These are phyloP conservation scores for Cyclina sinensis DNA, from an alignment of 1,140 invertebrate species.

Conservation along the genomic window DNA sequence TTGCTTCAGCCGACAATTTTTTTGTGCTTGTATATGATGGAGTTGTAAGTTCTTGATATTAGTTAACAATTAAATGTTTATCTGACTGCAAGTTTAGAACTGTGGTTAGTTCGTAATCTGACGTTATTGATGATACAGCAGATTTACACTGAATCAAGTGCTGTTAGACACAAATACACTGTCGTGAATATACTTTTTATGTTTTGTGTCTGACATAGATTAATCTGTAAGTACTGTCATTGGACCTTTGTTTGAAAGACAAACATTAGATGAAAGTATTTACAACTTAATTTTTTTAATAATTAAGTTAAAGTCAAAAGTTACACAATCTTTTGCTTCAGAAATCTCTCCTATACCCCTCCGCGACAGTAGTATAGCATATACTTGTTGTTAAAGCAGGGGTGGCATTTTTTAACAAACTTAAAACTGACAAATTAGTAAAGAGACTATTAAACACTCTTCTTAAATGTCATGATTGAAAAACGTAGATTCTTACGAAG, in stretches of 20 bases:
- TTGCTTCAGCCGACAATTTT: not conserved
- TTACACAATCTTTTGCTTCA: constrained; percentile 16
- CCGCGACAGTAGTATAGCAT: constrained; percentile 46
- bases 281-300: too few species aligned
- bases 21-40: not conserved
- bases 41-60: not conserved
- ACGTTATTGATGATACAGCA: not conserved
- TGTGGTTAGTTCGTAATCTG: not conserved
- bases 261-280: too few species aligned
- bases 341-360: constrained; percentile 48
- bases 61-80: not conserved
- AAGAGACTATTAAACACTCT: too few species aligned
- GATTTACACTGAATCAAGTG: too few species aligned
- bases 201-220: too few species aligned
- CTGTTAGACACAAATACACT: too few species aligned
- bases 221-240: not conserved
- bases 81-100: too few species aligned
- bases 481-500: too few species aligned
- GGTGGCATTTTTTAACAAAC: too few species aligned
- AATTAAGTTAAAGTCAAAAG: not conserved
- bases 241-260: not conserved
- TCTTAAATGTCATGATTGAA: too few species aligned
- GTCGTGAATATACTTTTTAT: too few species aligned
- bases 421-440: too few species aligned
- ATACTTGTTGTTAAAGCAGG: not conserved